These are phyloP conservation scores for Anseranas semipalmata DNA, from an alignment of 2,113 vertebrate genomes.

Conservation along the genomic window DNA sequence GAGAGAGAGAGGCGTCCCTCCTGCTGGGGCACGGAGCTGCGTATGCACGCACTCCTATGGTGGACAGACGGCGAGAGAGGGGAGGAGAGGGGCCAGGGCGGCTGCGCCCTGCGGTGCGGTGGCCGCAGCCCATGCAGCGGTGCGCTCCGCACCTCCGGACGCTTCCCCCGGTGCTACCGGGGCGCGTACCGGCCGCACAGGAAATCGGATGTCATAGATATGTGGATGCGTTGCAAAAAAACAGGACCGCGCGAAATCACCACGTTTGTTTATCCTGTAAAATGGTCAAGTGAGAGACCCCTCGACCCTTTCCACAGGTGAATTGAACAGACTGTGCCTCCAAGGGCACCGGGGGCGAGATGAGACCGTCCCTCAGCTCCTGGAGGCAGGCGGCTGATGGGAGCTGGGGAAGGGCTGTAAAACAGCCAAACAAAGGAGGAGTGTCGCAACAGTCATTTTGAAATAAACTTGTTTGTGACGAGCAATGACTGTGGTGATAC, in stretches of 20 bases:
- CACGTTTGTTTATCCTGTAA: neutral
- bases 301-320: neutral
- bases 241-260: neutral
- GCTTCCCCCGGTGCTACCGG: neutral
- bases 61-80: neutral
- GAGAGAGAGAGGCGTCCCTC: neutral
- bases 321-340: neutral
- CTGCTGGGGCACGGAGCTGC: neutral
- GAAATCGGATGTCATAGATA: neutral
- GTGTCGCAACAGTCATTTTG: constrained; percentile 49
- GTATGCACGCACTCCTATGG: neutral
- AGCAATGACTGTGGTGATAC: neutral
- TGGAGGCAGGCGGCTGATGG: neutral
- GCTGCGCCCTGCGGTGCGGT: neutral
- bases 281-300: neutral
- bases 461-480: constrained; percentile 44
- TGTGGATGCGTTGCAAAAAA: neutral
- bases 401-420: neutral
- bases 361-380: neutral
- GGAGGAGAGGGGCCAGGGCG: neutral
- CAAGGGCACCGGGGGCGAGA: neutral
- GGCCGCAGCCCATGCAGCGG: neutral
- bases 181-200: neutral
- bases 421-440: neutral
- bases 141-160: neutral